These are phyloP conservation scores for Nudaria mundana DNA, from an alignment of 2,888 invertebrate genomes.

Conservation along the genomic window DNA sequence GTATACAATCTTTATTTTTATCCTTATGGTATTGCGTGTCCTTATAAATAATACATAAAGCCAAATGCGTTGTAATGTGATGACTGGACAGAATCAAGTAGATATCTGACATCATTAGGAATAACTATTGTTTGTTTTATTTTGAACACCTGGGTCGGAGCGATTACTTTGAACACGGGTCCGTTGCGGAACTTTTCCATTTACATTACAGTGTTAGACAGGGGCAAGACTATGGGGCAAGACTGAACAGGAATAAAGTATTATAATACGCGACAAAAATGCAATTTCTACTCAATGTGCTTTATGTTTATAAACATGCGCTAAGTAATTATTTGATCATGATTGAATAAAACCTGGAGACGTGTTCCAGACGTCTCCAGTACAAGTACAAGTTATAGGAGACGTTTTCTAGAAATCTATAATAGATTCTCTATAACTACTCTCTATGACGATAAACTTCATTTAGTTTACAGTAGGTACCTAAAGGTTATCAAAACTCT, in stretches of 20 bases:
- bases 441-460: conserved; percentile 1
- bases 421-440: conserved; percentile 2
- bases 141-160: conserved; percentile 9
- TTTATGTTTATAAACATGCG: not conserved
- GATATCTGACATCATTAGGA: conserved; percentile 57
- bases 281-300: no score
- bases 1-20: no score
- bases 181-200: conserved; percentile 3
- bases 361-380: not conserved
- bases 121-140: conserved; percentile 61
- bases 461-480: no score
- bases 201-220: not conserved
- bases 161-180: no score
- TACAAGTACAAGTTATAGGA: no score
- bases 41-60: no score
- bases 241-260: no score
- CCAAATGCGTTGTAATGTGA: conserved; percentile 48
- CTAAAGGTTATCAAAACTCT: no score
- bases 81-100: conserved; percentile 53
- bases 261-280: no score
- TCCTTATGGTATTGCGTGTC: no score
- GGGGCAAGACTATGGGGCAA: no score
- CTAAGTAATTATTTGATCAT: not conserved
- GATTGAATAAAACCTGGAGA: not conserved
- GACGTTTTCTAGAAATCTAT: no score